These are phyloP conservation scores for Adineta ricciae DNA, from an alignment of 2,888 invertebrate genomes.

Conservation along the genomic window DNA sequence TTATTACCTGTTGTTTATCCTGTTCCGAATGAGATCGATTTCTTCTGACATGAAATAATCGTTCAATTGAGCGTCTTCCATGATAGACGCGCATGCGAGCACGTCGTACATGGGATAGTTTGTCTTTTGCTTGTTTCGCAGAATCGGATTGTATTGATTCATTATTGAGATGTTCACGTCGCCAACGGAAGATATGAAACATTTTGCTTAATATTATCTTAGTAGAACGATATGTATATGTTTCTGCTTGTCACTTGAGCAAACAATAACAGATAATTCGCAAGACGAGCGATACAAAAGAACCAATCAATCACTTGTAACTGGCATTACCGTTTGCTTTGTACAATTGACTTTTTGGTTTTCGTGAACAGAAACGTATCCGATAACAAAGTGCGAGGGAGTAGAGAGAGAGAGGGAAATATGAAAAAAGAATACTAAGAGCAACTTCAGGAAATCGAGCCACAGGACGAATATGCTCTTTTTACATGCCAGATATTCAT, in stretches of 20 bases:
- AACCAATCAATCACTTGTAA: not conserved
- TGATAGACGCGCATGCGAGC: not conserved
- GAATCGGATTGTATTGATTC: not conserved
- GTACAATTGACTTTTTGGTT: not conserved
- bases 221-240: not conserved
- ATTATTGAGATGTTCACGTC: not conserved
- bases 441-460: not conserved
- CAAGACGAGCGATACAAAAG: not conserved
- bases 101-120: not conserved
- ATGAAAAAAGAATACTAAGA: not conserved
- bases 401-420: not conserved
- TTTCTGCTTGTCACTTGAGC: not conserved
- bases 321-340: not conserved
- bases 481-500: not conserved
- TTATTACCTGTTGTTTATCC: not conserved
- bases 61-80: not conserved
- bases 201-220: not conserved
- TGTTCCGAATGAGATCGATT: not conserved
- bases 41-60: not conserved
- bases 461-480: not conserved
- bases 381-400: too few relatives aligned
- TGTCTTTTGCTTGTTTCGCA: not conserved
- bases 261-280: not conserved
- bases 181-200: not conserved
- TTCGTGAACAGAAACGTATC: not conserved